Evolutionary conservation across 2,888 invertebrate species (phyloP), one percentile per base, ranked within the genome.

Genomic region (Acrobasis repandana): DNA sequence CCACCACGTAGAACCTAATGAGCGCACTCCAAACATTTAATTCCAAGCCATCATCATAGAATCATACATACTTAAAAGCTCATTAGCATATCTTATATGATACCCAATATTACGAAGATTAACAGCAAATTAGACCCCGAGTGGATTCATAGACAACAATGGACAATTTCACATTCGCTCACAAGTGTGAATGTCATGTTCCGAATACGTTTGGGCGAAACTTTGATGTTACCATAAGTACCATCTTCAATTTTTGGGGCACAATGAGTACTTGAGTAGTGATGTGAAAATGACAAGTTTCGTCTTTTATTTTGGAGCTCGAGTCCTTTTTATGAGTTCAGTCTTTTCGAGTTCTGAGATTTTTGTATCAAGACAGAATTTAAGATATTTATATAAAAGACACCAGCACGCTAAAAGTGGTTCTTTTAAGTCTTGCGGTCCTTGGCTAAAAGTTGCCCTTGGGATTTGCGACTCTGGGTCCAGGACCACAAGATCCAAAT

Each of bases 81-180:
- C 14, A 54, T 54, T 54, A 54, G 14, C 54, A 54, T 54, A 38
- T 14, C 20, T 50, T 43, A n/a, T 54, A 36, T 16, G 16, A 54
- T 54, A 54, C 57, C 18, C n/a, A 28, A 56, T 11, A 36, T 47
- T 48, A 58, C 48, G 56, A 10, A 33, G 28, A 58, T 48, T 58
- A 48, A 8, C 36, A 34, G 34, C 16, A 48, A 38, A 77, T 74
- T 70, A 69, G 66, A 69, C 68, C n/a, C 43, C 28, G 28, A 75
- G n/a, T 16, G 38, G 16, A 54, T 10, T 73, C 73, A 71, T 63
- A 66, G 67, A 75, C 68, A 79, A 86, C 85, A 88, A 88, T 83
- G 67, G 82, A 69, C 78, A 78, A 82, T 84, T 79, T 74, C 70
- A 63, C 66, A 62, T 72, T 8, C 67, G 48, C 38, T 58, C 38